Conservation (phyloP, 2,797 vertebrate genomes). For the Periophthalmus magnuspinnatus region DNA sequence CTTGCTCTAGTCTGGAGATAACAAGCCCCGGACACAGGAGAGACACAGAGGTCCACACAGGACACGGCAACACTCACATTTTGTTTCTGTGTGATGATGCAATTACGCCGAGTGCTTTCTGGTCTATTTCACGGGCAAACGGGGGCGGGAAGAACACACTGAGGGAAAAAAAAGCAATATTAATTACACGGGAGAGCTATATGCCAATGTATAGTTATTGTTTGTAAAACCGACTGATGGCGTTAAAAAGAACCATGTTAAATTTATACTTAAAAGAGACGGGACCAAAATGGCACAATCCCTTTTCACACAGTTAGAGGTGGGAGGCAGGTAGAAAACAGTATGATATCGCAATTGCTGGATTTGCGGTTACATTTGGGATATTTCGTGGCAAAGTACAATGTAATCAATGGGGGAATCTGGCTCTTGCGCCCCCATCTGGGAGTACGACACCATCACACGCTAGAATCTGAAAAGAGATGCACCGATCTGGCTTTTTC, state of each 20-base stretch:
- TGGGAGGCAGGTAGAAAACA: not conserved
- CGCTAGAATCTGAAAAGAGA: too few relatives aligned
- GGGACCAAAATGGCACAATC: not conserved
- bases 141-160: not conserved
- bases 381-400: too few relatives aligned
- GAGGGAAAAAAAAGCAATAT: not conserved
- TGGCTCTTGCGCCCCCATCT: too few relatives aligned
- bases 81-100: constrained; percentile 50
- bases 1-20: constrained; percentile 15
- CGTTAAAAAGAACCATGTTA: too few relatives aligned
- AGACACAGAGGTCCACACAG: not conserved
- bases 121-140: constrained; percentile 30
- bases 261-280: too few relatives aligned
- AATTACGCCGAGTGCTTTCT: constrained; percentile 34
- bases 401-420: too few relatives aligned
- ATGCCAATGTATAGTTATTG: not conserved
- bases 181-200: not conserved
- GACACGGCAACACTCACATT: constrained; percentile 38
- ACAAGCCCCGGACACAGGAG: constrained; percentile 6
- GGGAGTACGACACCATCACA: too few relatives aligned
- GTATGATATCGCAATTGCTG: too few relatives aligned
- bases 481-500: too few relatives aligned
- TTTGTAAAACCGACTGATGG: too few relatives aligned
- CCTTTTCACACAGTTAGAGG: not conserved
- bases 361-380: too few relatives aligned